Conservation (phyloP, 2,113 vertebrate species). For the Prionailurus bengalensis region DNA sequence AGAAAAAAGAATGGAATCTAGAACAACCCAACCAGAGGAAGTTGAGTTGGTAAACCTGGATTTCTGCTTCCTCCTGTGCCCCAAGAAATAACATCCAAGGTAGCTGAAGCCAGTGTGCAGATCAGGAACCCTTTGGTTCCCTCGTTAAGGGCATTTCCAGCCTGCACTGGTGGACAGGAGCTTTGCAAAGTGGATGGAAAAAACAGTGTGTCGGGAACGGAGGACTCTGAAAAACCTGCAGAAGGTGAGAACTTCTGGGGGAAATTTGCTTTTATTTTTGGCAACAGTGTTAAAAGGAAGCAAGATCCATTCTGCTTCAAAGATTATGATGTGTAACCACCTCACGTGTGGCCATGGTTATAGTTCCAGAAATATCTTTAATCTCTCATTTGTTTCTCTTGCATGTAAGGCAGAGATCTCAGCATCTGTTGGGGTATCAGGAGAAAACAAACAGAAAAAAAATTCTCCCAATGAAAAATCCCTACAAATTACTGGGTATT, state of each 20-base stretch:
- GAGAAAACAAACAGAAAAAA: neutral
- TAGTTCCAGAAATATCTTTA: neutral
- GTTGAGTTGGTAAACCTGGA: neutral
- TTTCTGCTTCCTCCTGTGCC: too few species aligned
- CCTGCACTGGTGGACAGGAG: neutral
- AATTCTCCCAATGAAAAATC: conserved; percentile 20
- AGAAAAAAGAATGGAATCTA: neutral
- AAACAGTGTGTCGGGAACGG: neutral
- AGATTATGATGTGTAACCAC: neutral
- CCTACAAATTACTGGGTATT: neutral
- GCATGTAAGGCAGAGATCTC: neutral
- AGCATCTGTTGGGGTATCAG: neutral
- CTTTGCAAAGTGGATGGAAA: neutral
- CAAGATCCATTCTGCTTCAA: neutral
- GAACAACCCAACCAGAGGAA: neutral
- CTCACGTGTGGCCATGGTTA: neutral
- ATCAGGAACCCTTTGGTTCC: neutral
- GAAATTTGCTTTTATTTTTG: conserved; percentile 33
- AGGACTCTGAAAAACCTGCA: conserved; percentile 11
- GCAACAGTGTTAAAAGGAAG: neutral
- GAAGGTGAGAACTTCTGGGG: neutral
- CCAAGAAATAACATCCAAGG: neutral
- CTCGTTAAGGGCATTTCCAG: neutral
- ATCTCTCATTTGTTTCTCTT: neutral
- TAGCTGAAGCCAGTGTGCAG: neutral